Evolutionary conservation across 2,888 invertebrate genomes (phyloP).

Genomic region (Elmis aenea): DNA sequence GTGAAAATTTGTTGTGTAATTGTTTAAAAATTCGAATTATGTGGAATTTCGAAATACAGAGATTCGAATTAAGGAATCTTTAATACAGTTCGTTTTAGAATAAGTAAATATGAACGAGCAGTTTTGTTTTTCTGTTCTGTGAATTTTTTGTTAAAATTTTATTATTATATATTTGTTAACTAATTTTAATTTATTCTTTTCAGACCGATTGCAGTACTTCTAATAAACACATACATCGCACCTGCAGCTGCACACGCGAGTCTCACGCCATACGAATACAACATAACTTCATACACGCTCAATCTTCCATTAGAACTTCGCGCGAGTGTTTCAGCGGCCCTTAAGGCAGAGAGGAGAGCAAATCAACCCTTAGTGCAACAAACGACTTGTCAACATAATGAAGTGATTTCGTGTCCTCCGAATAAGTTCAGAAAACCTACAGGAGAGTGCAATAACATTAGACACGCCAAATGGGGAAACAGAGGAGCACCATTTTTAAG

Average conservation of each 20-base stretch:
- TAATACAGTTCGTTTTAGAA: too few relatives aligned
- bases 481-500: slow-evolving; percentile 73
- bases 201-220: slow-evolving; percentile 5
- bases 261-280: slow-evolving; percentile 23
- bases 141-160: too few relatives aligned
- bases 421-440: slow-evolving; percentile 77
- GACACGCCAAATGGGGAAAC: slow-evolving; percentile 78
- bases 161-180: too few relatives aligned
- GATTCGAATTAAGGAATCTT: too few relatives aligned
- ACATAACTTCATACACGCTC: slow-evolving; percentile 39
- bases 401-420: slow-evolving; percentile 66
- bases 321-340: slow-evolving; percentile 35
- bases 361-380: slow-evolving; percentile 26
- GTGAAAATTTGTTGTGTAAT: too few relatives aligned
- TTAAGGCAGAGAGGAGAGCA: slow-evolving; percentile 32
- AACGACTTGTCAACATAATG: slow-evolving; percentile 42
- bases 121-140: too few relatives aligned
- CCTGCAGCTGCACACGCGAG: slow-evolving; percentile 3
- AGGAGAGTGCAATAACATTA: slow-evolving; percentile 85
- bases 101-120: too few relatives aligned
- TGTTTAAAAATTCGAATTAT: too few relatives aligned
- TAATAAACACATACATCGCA: not conserved
- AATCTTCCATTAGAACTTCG: slow-evolving; percentile 39
- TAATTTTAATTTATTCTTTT: slow-evolving; percentile 1
- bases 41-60: too few relatives aligned